Evolutionary conservation across 2,888 invertebrate species (phyloP), one percentile per base, ranked within the genome.

Genomic region (Epicampocera succincta): DNA sequence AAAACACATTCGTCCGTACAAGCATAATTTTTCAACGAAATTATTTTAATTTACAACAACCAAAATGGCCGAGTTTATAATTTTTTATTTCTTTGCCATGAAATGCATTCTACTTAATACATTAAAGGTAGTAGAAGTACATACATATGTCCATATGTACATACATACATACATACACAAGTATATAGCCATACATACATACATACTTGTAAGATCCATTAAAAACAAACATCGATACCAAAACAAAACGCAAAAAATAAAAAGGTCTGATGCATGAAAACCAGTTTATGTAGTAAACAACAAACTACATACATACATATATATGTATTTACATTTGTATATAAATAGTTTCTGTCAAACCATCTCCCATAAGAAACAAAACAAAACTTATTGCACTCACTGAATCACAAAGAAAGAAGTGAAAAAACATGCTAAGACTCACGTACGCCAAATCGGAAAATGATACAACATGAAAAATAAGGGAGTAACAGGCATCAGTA

Each of bases 181-280:
- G 60, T 44, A 44, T 44, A 2, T 58, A 58, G 11, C 9, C 29
- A 29, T 9, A 9, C 0, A 5, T 40, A 58, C 8, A 4, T 50
- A 50, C 40, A 25, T 60, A 19, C 0, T 58, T 6, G 19, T 48
- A 46, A 33, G 38, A 29, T 15, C 13, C 38, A 15, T 71, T 50
- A 40, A 80, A 71, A 75, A 66, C 80, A 80, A 74, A 80, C 44
- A 65, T 58, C 19, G 25, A 40, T 75, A 71, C 25, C 80, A 80
- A 80, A 80, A 75, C 80, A 80, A 77, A 81, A 71, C 50, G 38
- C 0, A 15, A 61, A 69, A 81, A 52, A 69, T 33, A 73, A 72
- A 76, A 33, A 25, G 13, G 15, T 29, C 46, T 8, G 25, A 44
- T 60, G 17, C 19, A 50, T n/a, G 61, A 42, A 9, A 76, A 60